These are phyloP conservation scores for Lepidocyrtinus sp. DNA, from an alignment of 2,888 invertebrate species.

Conservation along the genomic window DNA sequence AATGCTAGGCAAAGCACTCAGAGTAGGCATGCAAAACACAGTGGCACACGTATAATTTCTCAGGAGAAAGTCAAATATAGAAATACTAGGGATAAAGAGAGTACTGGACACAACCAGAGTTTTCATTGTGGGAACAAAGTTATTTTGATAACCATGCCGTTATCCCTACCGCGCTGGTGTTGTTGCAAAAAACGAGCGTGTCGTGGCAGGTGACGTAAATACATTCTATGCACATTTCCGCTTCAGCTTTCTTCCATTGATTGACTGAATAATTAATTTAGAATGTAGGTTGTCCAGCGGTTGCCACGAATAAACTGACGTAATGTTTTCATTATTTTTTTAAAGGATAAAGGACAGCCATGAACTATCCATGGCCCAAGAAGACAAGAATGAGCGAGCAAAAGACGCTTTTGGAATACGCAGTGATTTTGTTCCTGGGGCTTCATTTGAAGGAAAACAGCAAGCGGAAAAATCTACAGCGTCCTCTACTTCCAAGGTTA, in stretches of 20 bases:
- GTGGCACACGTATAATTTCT: too few relatives aligned
- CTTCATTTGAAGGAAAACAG: constrained; percentile 64
- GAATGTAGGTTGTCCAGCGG: background rate
- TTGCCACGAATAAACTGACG: too few relatives aligned
- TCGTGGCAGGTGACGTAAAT: constrained; percentile 9
- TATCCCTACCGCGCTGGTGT: constrained; percentile 60
- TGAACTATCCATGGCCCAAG: constrained; percentile 95
- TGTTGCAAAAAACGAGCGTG: constrained; percentile 60
- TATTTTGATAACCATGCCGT: constrained; percentile 64
- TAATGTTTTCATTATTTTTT: background rate
- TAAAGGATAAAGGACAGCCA: constrained; percentile 93
- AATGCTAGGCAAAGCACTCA: constrained; percentile 20
- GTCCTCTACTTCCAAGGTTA: constrained; percentile 17
- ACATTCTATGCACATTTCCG: background rate
- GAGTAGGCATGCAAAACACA: constrained; percentile 28
- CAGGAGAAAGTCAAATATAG: too few relatives aligned
- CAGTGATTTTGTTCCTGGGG: constrained; percentile 92
- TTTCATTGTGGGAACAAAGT: constrained; percentile 54
- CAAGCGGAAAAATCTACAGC: constrained; percentile 40
- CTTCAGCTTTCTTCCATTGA: background rate
- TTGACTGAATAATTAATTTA: background rate
- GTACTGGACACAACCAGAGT: constrained; percentile 29
- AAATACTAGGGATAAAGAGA: background rate
- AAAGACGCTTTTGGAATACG: constrained; percentile 96
- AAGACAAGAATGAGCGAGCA: constrained; percentile 93